Percentiles rank a stretch among this genome's conserved stretches.
Conservation (phyloP, 2,797 vertebrate species). For the Molossus molossus region DNA sequence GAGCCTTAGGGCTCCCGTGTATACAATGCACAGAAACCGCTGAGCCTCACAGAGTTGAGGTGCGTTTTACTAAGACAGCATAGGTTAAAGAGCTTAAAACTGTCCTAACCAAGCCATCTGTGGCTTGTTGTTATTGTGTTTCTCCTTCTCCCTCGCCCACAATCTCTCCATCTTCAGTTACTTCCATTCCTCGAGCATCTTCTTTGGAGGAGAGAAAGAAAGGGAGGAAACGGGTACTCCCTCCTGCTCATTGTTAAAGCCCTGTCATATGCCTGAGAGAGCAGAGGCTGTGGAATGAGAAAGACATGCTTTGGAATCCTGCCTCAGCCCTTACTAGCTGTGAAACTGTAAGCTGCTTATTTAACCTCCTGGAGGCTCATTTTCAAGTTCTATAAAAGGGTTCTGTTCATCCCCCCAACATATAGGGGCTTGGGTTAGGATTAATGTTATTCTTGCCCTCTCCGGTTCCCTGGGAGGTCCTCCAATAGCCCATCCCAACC, state of each 20-base stretch:
- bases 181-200: background rate
- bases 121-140: background rate
- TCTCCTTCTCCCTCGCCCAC: background rate
- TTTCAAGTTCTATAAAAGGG: constrained; percentile 67
- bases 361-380: constrained; percentile 68
- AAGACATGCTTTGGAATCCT: constrained; percentile 49
- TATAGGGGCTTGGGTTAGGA: constrained; percentile 13
- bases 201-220: constrained; percentile 22
- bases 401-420: constrained; percentile 6
- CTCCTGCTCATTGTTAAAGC: background rate
- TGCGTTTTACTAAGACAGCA: background rate
- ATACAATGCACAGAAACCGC: background rate
- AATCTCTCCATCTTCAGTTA: background rate
- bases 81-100: background rate
- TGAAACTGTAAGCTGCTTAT: constrained; percentile 63
- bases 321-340: constrained; percentile 23
- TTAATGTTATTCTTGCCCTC: constrained; percentile 39
- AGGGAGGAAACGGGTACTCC: background rate
- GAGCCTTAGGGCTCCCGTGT: background rate
- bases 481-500: background rate
- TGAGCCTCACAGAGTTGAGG: background rate
- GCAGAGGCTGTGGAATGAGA: background rate
- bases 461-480: constrained; percentile 11
- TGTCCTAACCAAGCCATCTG: background rate
- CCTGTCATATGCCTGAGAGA: background rate